Base-by-base conservation (phyloP, 1,140 invertebrate genomes). In the Orius insidiosus region DNA sequence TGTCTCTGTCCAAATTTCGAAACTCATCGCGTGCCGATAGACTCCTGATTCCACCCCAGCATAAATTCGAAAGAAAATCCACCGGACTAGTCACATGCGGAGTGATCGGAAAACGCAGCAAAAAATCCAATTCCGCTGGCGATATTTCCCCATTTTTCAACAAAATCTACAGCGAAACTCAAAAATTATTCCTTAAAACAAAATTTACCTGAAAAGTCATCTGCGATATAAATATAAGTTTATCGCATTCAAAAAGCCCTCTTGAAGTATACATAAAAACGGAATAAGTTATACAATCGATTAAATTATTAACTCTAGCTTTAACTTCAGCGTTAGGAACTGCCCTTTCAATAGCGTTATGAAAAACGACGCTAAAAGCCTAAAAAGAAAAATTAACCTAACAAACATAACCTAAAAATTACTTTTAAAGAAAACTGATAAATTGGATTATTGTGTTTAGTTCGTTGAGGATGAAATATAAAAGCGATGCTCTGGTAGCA, bases 381-480 rank as follows among this genome's bases (percentile, higher is more conserved):
- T 88, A 55, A 31, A 66, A 67, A 58, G n/a, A 35, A 54, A 54
- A 50, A 46, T 43, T 38, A 38, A n/a, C n/a, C n/a, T n/a, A n/a
- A n/a, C n/a, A n/a, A n/a, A n/a, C n/a, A 46, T 33, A 44, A 48
- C 35, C 33, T 5, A 44, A 13, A 46, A 4, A 46, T 31, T 60
- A 84, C 84, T 72, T 96, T 95, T 40, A 96, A 65, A 10, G 90
- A 95, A 63, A 97, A 96, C 61, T 95, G 89, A 63, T 97, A 97
- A 55, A 96, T 95, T 1, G 88, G 89, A 68, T 96, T 93, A 97
- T 95, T 32, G 87, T 94, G 64, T 92, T 86, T 16, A 97, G 66
- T 53, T 96, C 92, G 60, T 95, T 95, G n/a, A 97, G 65, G 50
- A 96, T 93, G 56, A 97, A 97, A 63, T 96, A 97, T 0, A 96